Evolutionary conservation across 2,888 invertebrate genomes (phyloP).

Genomic region (Macaria notata): DNA sequence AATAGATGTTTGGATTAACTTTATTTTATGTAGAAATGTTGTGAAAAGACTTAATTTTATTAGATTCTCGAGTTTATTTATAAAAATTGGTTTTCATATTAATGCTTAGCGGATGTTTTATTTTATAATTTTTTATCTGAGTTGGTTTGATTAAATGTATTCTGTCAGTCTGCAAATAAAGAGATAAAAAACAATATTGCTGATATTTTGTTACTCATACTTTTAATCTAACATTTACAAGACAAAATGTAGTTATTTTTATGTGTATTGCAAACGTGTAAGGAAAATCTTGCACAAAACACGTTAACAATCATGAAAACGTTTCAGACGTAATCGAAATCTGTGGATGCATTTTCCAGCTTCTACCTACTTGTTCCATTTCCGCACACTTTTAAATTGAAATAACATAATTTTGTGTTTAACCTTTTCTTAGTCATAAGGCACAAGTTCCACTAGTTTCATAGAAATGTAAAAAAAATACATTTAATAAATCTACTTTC

Average conservation of each 20-base stretch:
- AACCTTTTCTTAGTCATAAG: conserved; percentile 40
- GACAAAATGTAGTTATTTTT: no score
- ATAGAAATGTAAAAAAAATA: no score
- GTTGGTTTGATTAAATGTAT: no score
- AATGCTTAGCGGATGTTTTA: no score
- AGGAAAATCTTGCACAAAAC: background rate
- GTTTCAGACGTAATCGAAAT: conserved; percentile 7
- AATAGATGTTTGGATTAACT: conserved; percentile 37
- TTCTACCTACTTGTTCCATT: conserved; percentile 13
- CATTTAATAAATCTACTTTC: no score
- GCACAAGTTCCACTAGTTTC: background rate
- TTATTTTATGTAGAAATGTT: conserved; percentile 36
- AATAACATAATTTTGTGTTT: conserved; percentile 67
- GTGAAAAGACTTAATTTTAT: conserved; percentile 25
- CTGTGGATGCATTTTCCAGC: conserved; percentile 14
- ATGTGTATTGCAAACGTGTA: no score
- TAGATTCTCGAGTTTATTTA: conserved; percentile 16
- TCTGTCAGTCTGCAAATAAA: background rate
- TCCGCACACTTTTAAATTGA: conserved; percentile 39
- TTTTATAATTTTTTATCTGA: no score
- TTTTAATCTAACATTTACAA: no score
- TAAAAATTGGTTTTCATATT: conserved; percentile 3
- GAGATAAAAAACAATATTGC: background rate
- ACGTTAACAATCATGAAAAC: conserved; percentile 2
- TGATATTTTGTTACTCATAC: background rate